phyloP scores from a whole-genome alignment of 2,797 vertebrate species.

The Tamandua tetradactyla region DNA sequence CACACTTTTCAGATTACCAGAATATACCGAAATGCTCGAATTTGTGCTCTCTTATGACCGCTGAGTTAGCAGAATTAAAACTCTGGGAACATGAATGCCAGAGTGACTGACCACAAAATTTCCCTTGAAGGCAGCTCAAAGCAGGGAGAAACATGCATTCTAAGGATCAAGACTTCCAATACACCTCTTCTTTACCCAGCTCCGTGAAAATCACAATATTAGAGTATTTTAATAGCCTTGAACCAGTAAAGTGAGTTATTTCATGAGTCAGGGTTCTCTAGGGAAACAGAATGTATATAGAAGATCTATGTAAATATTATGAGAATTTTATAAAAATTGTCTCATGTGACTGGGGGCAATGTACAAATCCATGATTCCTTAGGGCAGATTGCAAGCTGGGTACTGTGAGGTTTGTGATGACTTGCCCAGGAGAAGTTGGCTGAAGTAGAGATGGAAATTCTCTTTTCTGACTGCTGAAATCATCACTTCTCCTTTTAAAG shows the following conservation, averaged over 20 bases:
- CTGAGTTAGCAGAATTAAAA: constrained; percentile 45
- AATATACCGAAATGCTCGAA: constrained; percentile 1
- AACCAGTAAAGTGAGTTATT: not conserved
- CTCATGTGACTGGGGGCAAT: too few relatives aligned
- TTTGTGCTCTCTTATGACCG: not conserved
- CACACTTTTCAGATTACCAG: not conserved
- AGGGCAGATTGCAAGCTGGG: too few relatives aligned
- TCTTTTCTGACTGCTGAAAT: too few relatives aligned
- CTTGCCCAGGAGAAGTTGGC: too few relatives aligned
- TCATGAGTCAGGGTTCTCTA: too few relatives aligned
- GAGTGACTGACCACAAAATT: not conserved
- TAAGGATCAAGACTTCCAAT: not conserved
- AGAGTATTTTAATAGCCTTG: not conserved
- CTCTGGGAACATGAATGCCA: not conserved
- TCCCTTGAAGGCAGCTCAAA: not conserved
- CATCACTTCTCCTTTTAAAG: too few relatives aligned
- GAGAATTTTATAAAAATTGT: too few relatives aligned
- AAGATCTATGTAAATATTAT: too few relatives aligned
- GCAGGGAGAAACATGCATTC: not conserved
- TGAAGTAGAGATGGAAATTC: too few relatives aligned
- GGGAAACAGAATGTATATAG: too few relatives aligned
- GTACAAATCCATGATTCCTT: too few relatives aligned
- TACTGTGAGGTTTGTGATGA: too few relatives aligned
- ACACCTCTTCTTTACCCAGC: not conserved
- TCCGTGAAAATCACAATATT: not conserved